Base-by-base conservation (phyloP, 2,797 vertebrate species). In the Pempheris klunzingeri region DNA sequence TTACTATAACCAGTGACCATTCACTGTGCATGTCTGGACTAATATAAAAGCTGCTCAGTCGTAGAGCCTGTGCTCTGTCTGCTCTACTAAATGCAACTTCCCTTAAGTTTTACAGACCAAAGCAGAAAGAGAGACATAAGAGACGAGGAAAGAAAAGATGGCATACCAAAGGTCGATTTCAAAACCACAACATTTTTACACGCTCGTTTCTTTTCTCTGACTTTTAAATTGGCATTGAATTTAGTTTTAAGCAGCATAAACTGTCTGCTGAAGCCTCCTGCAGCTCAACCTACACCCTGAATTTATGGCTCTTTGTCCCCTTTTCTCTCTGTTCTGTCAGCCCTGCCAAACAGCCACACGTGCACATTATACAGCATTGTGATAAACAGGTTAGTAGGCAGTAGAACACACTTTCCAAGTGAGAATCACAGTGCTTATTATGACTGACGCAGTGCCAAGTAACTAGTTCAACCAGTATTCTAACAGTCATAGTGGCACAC, bases 381-480 rank as follows among this genome's bases (percentile, higher is more conserved):
- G 59, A 20, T 9, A 20, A 12, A 65, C 53, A 50, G 3, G 44
- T 34, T 15, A 34, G 17, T 57, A 64, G 50, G 34, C 62, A 53
- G 53, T 18, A 61, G 68, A 81, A 69, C 47, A 64, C 58, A 34
- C 72, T 77, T 74, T 63, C 2, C 58, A 63, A 11, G 4, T 41
- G 24, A 59, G 43, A 44, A 39, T 28, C 65, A 34, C n/a, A 63
- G 49, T 20, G 15, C 4, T 66, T 60, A 84, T 77, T 59, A 75
- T 49, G 12, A 74, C 30, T 78, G 81, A 70, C 63, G 38, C 1
- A 0, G 24, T 72, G 78, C 81, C 88, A 77, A 55, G 13, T 66
- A 74, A 84, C 83, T 5, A 70, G 86, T 34, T 75, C 65, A 74
- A 85, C 89, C 85, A 61, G 90, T 86, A 66, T 75, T 80, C 36